phyloP scores from a whole-genome alignment of 2,888 invertebrate genomes.

The Pantelozetes paolii region DNA sequence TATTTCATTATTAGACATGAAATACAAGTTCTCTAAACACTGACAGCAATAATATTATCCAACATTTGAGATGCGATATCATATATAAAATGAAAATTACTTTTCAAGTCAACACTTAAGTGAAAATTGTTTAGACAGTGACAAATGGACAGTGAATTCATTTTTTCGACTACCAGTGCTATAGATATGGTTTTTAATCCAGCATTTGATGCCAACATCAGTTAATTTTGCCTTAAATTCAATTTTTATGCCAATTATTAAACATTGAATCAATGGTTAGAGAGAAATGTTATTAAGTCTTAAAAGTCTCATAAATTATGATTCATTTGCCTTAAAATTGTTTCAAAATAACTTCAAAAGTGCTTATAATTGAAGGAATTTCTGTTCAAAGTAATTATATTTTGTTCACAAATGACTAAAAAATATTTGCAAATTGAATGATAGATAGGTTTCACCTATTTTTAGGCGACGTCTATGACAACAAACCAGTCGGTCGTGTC shows the following conservation, averaged over 20 bases:
- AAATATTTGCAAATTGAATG: not conserved
- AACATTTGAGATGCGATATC: not conserved
- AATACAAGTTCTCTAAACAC: not conserved
- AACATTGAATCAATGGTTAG: not conserved
- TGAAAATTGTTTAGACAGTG: not conserved
- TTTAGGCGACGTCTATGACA: not conserved
- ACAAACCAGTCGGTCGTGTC: not conserved
- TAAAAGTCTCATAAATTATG: constrained; percentile 3
- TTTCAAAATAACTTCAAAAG: not conserved
- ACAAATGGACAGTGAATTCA: constrained; percentile 5
- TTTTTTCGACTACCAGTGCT: not conserved
- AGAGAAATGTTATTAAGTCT: not conserved
- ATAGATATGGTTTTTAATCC: not conserved
- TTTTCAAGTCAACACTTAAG: constrained; percentile 6
- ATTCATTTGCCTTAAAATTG: not conserved
- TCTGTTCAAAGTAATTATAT: not conserved
- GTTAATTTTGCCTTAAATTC: not conserved
- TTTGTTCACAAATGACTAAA: not conserved
- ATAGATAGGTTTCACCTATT: not conserved
- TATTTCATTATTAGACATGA: not conserved
- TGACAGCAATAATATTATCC: not conserved
- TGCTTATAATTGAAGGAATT: not conserved
- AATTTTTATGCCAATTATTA: constrained; percentile 12
- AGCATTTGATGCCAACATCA: not conserved
- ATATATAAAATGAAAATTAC: not conserved